Conservation (phyloP, 2,888 invertebrate genomes). For the Napeogenes sylphis region DNA sequence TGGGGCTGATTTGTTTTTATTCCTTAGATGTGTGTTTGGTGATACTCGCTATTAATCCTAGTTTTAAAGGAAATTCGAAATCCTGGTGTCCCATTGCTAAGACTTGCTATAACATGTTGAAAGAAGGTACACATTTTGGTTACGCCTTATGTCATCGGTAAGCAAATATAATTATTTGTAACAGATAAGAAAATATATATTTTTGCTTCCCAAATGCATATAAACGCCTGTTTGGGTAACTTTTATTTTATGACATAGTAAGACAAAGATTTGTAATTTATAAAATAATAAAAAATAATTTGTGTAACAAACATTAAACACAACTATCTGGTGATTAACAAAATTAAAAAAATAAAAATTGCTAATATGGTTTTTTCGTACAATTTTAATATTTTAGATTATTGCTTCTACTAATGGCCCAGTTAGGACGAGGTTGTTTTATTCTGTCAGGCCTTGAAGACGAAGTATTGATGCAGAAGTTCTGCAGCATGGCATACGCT, state of each 20-base stretch:
- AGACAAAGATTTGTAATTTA: too few species aligned
- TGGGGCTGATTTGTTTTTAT: background rate
- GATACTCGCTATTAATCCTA: conserved; percentile 34
- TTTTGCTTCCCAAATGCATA: too few species aligned
- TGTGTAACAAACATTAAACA: too few species aligned
- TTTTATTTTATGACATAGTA: background rate
- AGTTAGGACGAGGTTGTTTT: conserved; percentile 31
- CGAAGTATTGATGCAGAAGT: conserved; percentile 21
- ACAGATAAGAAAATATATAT: background rate
- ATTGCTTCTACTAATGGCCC: conserved; percentile 32
- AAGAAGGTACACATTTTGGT: conserved; percentile 30
- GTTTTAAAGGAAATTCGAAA: conserved; percentile 10
- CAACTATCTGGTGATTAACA: too few species aligned
- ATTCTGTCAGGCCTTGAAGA: conserved; percentile 31
- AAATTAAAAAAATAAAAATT: too few species aligned
- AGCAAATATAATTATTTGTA: conserved; percentile 10
- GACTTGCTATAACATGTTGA: conserved; percentile 25
- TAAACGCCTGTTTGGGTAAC: background rate
- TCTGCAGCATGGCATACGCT: conserved; percentile 33
- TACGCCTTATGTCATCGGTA: conserved; percentile 34
- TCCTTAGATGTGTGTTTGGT: conserved; percentile 43
- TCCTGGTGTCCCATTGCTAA: conserved; percentile 10
- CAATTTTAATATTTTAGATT: conserved; percentile 23
- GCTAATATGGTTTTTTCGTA: background rate
- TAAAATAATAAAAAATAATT: too few species aligned